Conservation (phyloP, 2,113 vertebrate genomes). For the Dolichotis patagonum region DNA sequence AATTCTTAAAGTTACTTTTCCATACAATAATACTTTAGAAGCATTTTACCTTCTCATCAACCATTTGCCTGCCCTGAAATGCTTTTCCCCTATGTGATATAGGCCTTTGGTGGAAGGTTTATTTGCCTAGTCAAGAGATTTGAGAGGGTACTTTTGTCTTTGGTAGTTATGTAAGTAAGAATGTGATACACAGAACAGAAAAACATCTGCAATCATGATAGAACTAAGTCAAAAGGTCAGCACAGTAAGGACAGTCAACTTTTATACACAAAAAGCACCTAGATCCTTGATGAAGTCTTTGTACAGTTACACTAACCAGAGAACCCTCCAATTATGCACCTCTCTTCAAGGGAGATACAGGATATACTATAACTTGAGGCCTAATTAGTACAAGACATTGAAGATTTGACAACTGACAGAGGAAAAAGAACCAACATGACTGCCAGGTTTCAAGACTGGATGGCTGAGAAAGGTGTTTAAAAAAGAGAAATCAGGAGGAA, state of each 20-base stretch:
- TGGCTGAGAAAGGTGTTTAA: background rate
- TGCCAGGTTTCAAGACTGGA: background rate
- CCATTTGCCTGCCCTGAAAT: conserved; percentile 36
- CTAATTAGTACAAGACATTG: background rate
- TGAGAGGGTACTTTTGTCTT: background rate
- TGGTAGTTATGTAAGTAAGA: conserved; percentile 8
- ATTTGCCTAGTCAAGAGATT: conserved; percentile 12
- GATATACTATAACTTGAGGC: background rate
- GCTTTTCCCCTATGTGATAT: background rate
- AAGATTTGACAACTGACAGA: conserved; percentile 14
- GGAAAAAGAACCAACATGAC: background rate
- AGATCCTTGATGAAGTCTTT: background rate
- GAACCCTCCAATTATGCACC: background rate
- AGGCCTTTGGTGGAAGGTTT: background rate
- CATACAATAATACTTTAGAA: background rate
- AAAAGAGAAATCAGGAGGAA: conserved; percentile 27
- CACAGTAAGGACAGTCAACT: background rate
- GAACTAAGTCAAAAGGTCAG: background rate
- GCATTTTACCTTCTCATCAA: background rate
- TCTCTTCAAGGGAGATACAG: background rate
- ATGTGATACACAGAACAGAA: background rate
- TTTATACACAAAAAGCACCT: background rate
- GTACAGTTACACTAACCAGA: background rate
- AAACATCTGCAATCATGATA: background rate
- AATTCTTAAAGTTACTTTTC: conserved; percentile 40